Conservation (phyloP, 1,140 invertebrate genomes). For the Steinernema khuongi region DNA sequence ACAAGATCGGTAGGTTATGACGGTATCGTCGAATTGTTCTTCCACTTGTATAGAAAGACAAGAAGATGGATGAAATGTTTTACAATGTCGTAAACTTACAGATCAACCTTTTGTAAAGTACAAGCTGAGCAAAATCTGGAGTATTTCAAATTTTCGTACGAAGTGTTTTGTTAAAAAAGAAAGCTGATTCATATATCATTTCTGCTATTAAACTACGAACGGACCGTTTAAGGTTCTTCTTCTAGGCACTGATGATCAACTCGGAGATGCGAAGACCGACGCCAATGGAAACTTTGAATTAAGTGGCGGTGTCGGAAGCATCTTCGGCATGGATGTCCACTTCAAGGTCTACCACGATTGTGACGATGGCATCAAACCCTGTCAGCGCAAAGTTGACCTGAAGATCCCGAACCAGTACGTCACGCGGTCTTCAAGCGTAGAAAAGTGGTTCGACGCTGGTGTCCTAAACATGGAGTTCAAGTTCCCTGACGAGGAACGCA, state of each 20-base stretch:
- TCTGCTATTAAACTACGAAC: too few relatives aligned
- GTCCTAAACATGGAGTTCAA: conserved; percentile 48
- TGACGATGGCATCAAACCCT: conserved; percentile 37
- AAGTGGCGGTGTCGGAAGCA: conserved; percentile 35
- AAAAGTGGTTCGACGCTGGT: conserved; percentile 50
- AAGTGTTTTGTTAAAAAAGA: too few relatives aligned
- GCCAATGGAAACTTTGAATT: conserved; percentile 41
- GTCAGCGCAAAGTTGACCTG: conserved; percentile 40
- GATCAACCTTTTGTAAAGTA: too few relatives aligned
- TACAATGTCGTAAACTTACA: too few relatives aligned
- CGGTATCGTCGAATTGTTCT: neutral
- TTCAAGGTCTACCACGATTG: conserved; percentile 45
- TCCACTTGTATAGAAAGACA: too few relatives aligned
- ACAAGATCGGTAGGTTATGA: conserved; percentile 35
- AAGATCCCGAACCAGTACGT: conserved; percentile 42
- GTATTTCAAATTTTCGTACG: too few relatives aligned
- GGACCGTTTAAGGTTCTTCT: too few relatives aligned
- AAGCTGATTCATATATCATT: conserved; percentile 1
- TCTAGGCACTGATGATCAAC: conserved; percentile 44
- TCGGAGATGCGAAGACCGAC: conserved; percentile 39
- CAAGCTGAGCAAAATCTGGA: too few relatives aligned
- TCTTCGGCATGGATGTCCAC: conserved; percentile 44
- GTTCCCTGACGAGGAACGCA: conserved; percentile 44
- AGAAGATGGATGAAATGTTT: too few relatives aligned
- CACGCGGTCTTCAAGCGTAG: conserved; percentile 29